Evolutionary conservation across 2,888 invertebrate species (phyloP).

Genomic region (Gibbula magus): DNA sequence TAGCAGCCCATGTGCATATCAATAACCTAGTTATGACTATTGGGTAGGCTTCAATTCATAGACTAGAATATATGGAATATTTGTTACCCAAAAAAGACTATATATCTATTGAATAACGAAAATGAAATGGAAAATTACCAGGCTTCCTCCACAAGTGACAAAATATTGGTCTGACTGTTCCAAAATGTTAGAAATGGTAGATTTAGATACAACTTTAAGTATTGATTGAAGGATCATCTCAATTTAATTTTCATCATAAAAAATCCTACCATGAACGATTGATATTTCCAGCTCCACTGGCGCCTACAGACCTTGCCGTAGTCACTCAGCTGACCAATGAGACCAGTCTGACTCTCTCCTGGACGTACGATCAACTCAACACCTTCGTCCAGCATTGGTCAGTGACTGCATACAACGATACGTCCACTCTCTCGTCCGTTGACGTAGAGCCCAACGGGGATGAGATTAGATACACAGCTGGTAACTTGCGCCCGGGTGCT

Average conservation of each 20-base stretch:
- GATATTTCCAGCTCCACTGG: constrained; percentile 49
- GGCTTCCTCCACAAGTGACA: not conserved
- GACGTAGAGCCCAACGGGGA: constrained; percentile 28
- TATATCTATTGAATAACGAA: not conserved
- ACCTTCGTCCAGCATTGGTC: constrained; percentile 55
- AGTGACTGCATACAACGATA: constrained; percentile 38
- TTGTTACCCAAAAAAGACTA: too few relatives aligned
- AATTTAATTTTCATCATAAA: too few relatives aligned
- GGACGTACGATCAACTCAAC: constrained; percentile 46
- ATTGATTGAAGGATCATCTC: too few relatives aligned
- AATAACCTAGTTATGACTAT: too few relatives aligned
- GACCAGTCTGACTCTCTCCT: constrained; percentile 43
- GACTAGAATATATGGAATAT: too few relatives aligned
- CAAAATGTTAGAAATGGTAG: not conserved
- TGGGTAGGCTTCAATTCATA: too few relatives aligned
- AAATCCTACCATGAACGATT: too few relatives aligned
- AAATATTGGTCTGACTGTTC: not conserved
- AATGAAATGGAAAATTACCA: too few relatives aligned
- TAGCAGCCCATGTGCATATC: too few relatives aligned
- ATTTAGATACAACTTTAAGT: too few relatives aligned
- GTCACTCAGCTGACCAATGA: constrained; percentile 41
- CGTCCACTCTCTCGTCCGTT: not conserved
- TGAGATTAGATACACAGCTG: constrained; percentile 36
- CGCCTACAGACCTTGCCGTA: constrained; percentile 39
- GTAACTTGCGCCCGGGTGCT: constrained; percentile 50